Evolutionary conservation across 2,888 invertebrate genomes (phyloP), one percentile per base, ranked within the genome.

Genomic region (Drosophila neotestacea): DNA sequence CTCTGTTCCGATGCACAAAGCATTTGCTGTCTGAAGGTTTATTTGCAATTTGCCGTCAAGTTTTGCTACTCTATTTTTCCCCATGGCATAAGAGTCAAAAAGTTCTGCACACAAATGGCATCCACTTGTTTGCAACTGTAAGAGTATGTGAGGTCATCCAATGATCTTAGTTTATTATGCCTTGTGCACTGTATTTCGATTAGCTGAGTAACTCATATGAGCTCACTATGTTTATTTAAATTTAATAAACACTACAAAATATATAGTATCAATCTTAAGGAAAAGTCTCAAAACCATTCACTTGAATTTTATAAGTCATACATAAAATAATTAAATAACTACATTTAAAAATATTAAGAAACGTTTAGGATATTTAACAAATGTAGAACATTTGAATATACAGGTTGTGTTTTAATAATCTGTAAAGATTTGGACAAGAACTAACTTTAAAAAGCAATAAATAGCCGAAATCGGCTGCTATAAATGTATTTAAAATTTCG

Each of bases 11-110:
- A 41, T 59, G 63, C 48, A 61, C 56, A 79, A 68, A 75, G 71
- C 76, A 10, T 50, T 64, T 50, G 64, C 79, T 54, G 38, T 60
- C 55, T 50, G 34, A 50, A 27, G 58, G 72, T 79, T 75, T 79
- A 69, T 67, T 69, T 79, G 76, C 81, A 74, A 63, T 58, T 56
- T 63, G 27, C 58, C 36, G 47, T 46, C 58, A 48, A 39, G 13
- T 47, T 66, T 55, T 39, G 48, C 50, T 61, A 47, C 61, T 65
- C 36, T 44, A 16, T 64, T 44, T 56, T 52, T 55, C 51, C 38
- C 44, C 39, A 41, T 28, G 41, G 56, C 55, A 34, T 32, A 47
- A 28, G 56, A 52, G 63, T 76, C 56, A 9, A 52, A 76, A 68
- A 64, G 58, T 74, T 46, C 41, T 78, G 42, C 46, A 48, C 72